A percentile compares a stretch with the other conserved stretches of the same genome.
Evolutionary conservation across 2,113 vertebrate genomes (phyloP).

Genomic region (Zeus faber): DNA sequence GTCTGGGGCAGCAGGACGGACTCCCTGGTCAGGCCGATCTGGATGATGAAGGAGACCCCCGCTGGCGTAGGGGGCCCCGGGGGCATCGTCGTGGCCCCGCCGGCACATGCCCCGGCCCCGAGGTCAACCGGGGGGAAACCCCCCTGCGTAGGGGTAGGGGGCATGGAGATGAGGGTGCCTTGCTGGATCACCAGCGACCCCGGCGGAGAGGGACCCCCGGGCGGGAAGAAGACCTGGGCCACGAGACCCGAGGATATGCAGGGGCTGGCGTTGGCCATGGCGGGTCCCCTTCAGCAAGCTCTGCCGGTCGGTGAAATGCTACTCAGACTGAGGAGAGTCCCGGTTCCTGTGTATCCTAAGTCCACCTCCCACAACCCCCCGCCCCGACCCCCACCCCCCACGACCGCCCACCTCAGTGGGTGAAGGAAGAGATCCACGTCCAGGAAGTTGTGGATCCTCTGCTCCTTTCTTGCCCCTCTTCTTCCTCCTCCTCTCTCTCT

Average conservation of each 20-base stretch:
- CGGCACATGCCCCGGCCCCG: constrained; percentile 41
- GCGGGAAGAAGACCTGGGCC: constrained; percentile 66
- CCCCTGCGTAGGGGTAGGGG: constrained; percentile 28
- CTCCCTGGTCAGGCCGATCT: constrained; percentile 87
- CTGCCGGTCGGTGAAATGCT: neutral
- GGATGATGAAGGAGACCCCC: constrained; percentile 88
- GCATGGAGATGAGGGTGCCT: constrained; percentile 46
- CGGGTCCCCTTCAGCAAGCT: constrained; percentile 19
- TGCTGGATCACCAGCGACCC: constrained; percentile 55
- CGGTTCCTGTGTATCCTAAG: constrained; percentile 32
- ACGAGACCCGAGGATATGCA: constrained; percentile 64
- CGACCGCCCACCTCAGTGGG: too few species aligned
- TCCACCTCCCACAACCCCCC: too few species aligned
- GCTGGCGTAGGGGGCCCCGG: constrained; percentile 44
- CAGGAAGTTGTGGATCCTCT: constrained; percentile 48
- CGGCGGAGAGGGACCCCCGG: constrained; percentile 51
- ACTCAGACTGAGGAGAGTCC: constrained; percentile 16
- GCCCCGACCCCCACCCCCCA: constrained; percentile 34
- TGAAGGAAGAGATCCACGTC: constrained; percentile 45
- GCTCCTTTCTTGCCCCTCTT: constrained; percentile 28
- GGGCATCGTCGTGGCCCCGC: constrained; percentile 36
- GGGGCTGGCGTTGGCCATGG: constrained; percentile 75
- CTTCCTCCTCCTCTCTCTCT: neutral
- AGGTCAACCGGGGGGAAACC: constrained; percentile 54
- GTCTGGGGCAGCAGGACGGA: constrained; percentile 81